Conservation (phyloP, 2,888 invertebrate genomes). For the Drosophila yooni region DNA sequence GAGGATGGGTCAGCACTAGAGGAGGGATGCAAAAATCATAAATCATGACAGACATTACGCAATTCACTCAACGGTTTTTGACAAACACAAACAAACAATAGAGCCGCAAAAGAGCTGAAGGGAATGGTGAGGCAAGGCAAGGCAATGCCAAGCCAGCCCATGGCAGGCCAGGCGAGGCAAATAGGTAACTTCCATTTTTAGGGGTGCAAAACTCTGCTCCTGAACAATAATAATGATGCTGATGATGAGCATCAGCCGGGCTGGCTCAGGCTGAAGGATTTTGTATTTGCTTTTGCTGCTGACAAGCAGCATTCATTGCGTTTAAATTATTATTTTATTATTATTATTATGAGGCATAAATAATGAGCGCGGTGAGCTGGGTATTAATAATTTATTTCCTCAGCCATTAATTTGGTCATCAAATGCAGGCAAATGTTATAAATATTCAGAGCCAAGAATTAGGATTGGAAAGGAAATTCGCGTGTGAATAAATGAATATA, state of each 20-base stretch:
- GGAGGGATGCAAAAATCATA: constrained; percentile 69
- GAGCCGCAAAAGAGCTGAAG: constrained; percentile 46
- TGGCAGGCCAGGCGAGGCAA: constrained; percentile 13
- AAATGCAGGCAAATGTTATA: constrained; percentile 67
- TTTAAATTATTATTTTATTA: constrained; percentile 79
- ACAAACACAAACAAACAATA: constrained; percentile 73
- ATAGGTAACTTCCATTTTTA: constrained; percentile 66
- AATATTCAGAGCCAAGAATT: constrained; percentile 54
- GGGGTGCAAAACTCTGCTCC: constrained; percentile 58
- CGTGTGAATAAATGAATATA: constrained; percentile 46
- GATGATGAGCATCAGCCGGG: constrained; percentile 31
- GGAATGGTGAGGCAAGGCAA: constrained; percentile 18
- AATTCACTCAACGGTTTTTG: constrained; percentile 79
- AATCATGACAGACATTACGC: constrained; percentile 66
- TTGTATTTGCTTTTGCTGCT: constrained; percentile 56
- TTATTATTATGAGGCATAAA: constrained; percentile 69
- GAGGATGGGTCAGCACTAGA: constrained; percentile 51
- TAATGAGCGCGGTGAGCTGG: constrained; percentile 45
- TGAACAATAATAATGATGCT: constrained; percentile 40
- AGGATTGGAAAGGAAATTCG: constrained; percentile 22
- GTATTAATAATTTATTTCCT: constrained; percentile 24
- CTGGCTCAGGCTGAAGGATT: constrained; percentile 41
- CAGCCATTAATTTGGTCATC: constrained; percentile 73
- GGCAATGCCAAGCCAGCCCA: background rate
- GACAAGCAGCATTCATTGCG: constrained; percentile 76